phyloP scores from a whole-genome alignment of 2,797 vertebrate species.

The Stomatorhinus walkeri region DNA sequence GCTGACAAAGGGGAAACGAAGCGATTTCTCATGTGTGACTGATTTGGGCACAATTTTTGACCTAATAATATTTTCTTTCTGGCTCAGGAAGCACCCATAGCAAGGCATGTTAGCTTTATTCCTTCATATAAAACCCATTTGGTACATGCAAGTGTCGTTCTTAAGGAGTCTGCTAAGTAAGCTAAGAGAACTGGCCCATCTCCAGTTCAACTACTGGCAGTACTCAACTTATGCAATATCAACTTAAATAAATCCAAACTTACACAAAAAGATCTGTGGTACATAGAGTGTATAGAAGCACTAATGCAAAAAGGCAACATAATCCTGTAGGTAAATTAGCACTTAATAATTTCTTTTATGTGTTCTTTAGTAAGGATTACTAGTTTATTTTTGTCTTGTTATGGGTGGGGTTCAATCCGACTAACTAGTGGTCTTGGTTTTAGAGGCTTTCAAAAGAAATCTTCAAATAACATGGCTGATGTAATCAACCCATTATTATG shows the following conservation, averaged over 20 bases:
- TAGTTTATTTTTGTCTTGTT: neutral
- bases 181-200: neutral
- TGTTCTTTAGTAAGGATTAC: neutral
- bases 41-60: neutral
- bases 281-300: neutral
- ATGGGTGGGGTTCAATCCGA: neutral
- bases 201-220: neutral
- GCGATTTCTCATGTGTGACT: neutral
- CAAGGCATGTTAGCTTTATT: neutral
- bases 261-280: neutral
- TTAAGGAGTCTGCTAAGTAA: neutral
- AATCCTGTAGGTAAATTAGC: neutral
- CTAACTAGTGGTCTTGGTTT: neutral
- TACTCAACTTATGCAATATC: neutral
- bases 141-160: neutral
- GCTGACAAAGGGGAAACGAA: neutral
- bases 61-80: neutral
- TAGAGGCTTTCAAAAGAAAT: neutral
- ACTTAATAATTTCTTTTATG: neutral
- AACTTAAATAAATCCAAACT: neutral
- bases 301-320: neutral
- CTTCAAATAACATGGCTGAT: neutral
- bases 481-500: neutral
- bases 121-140: neutral
- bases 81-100: slow-evolving; percentile 5